Percentiles rank a stretch among this genome's conserved stretches.
Conservation (phyloP, 30 jellyfish, hydroid and myxozoan species). For the Pelagia noctiluca region DNA sequence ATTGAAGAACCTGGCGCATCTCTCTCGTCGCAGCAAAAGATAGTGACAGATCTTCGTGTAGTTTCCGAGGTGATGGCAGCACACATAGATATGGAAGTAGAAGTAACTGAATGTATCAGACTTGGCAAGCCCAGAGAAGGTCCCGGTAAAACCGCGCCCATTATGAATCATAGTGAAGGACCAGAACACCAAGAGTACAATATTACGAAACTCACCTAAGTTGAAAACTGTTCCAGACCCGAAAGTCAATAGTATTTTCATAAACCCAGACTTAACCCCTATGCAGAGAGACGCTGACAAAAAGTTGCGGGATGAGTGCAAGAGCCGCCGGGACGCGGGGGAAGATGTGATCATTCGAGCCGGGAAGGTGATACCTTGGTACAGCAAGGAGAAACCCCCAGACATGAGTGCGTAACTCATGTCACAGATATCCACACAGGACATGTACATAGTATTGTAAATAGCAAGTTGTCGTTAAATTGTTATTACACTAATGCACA, state of each 20-base stretch:
- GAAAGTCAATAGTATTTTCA: not conserved
- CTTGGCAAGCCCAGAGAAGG: too few species aligned
- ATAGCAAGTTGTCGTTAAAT: not conserved
- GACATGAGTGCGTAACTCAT: not conserved
- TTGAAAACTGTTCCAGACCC: too few species aligned
- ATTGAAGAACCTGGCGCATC: too few species aligned
- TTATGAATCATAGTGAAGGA: too few species aligned
- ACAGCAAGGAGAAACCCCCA: constrained; percentile 7
- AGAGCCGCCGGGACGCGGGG: not conserved
- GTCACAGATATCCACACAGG: constrained; percentile 8
- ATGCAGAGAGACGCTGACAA: constrained; percentile 1
- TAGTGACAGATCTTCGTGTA: too few species aligned
- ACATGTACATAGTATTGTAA: not conserved
- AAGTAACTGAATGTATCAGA: too few species aligned
- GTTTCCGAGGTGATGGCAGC: too few species aligned
- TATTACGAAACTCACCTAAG: too few species aligned
- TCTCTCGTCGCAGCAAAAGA: too few species aligned
- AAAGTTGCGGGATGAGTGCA: constrained; percentile 3
- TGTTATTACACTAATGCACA: constrained; percentile 2
- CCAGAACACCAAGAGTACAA: too few species aligned
- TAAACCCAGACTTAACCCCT: not conserved
- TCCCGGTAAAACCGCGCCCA: too few species aligned
- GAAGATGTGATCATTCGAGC: not conserved
- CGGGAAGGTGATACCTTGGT: not conserved
- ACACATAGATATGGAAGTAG: too few species aligned